phyloP scores from a whole-genome alignment of 2,888 invertebrate genomes.

The Caenorhabditis panamensis region DNA sequence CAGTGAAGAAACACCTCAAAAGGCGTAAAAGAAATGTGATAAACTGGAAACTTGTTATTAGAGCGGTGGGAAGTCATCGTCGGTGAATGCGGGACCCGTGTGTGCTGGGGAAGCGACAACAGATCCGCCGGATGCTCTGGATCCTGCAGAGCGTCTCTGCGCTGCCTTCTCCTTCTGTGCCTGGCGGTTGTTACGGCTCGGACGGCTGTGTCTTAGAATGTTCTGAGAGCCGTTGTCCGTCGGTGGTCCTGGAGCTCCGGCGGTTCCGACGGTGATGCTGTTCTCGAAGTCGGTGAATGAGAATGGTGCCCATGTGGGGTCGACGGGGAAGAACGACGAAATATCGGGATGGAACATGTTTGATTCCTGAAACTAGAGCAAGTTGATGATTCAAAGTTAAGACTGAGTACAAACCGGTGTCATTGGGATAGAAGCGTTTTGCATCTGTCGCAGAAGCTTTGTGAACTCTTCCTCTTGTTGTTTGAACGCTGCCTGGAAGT shows the following conservation, averaged over 20 bases:
- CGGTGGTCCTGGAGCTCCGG: conserved; percentile 55
- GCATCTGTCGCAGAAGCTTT: background rate
- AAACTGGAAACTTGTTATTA: conserved; percentile 8
- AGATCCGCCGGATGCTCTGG: background rate
- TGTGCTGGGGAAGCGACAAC: background rate
- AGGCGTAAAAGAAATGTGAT: background rate
- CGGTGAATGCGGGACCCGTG: conserved; percentile 38
- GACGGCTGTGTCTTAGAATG: conserved; percentile 39
- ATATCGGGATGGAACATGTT: no score
- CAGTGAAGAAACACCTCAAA: background rate
- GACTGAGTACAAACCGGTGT: no score
- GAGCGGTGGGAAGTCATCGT: conserved; percentile 57
- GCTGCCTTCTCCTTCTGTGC: conserved; percentile 28
- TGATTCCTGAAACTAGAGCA: no score
- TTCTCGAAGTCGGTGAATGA: conserved; percentile 29
- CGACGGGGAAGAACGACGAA: no score
- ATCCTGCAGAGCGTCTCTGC: conserved; percentile 21
- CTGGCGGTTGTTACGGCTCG: conserved; percentile 42
- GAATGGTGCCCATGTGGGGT: no score
- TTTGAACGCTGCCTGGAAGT: background rate
- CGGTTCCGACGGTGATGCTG: conserved; percentile 38
- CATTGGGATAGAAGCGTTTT: no score
- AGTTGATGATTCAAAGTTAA: no score
- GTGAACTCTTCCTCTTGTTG: background rate
- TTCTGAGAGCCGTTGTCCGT: conserved; percentile 14